Percentiles rank a stretch among this genome's conserved stretches.
Conservation (phyloP, 92 coral and sea anemone genomes). For the Diadumene lineata region DNA sequence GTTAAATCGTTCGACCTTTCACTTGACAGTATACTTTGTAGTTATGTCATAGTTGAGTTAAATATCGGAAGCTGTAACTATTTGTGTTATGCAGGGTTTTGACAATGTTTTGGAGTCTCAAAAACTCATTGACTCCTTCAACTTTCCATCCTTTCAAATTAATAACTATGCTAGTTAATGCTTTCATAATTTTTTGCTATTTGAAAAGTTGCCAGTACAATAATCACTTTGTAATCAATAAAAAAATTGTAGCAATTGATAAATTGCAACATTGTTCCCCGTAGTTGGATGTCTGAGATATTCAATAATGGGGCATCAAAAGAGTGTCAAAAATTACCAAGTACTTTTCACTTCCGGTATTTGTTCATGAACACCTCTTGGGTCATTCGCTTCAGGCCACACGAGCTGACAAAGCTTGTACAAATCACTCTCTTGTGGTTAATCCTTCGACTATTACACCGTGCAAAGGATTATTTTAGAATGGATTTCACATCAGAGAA, state of each 20-base stretch:
- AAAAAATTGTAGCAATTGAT: background rate
- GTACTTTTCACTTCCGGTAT: constrained; percentile 1
- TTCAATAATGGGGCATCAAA: background rate
- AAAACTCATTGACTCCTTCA: too few species aligned
- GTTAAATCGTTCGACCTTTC: constrained; percentile 1
- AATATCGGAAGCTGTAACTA: constrained; percentile 19
- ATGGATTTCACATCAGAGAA: background rate
- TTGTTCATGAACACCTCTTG: constrained; percentile 1
- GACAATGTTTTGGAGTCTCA: background rate
- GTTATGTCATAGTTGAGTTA: constrained; percentile 13
- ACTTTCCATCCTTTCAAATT: too few species aligned
- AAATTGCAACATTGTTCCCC: background rate
- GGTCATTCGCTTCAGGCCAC: background rate
- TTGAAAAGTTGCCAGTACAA: background rate
- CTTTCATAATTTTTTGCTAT: too few species aligned
- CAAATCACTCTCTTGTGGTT: background rate
- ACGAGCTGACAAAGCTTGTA: background rate
- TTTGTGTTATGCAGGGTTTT: constrained; percentile 2
- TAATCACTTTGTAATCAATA: too few species aligned
- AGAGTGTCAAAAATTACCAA: constrained; percentile 1
- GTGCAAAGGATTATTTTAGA: background rate
- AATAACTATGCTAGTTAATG: too few species aligned
- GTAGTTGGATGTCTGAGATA: background rate
- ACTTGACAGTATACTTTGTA: constrained; percentile 8
- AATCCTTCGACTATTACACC: background rate